These are phyloP conservation scores for Limnephilus marmoratus DNA, from an alignment of 2,888 invertebrate species.

Conservation along the genomic window DNA sequence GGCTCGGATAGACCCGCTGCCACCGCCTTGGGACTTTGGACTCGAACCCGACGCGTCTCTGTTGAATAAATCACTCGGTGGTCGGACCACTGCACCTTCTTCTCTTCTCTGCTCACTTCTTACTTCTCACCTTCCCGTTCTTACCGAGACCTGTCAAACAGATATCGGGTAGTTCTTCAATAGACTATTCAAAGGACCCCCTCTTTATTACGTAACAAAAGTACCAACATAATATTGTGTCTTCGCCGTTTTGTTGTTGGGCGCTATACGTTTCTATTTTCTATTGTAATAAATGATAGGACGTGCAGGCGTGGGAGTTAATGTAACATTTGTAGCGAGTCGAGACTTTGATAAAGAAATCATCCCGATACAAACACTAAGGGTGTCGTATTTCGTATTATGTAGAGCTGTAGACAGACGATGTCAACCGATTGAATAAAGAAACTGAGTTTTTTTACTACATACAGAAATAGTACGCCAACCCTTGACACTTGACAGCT, in stretches of 20 bases:
- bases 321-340: slow-evolving; percentile 11
- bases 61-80: slow-evolving; percentile 62
- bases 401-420: background rate
- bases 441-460: background rate
- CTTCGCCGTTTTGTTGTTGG: slow-evolving; percentile 47
- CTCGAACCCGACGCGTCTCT: slow-evolving; percentile 33
- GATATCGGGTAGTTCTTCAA: slow-evolving; percentile 32
- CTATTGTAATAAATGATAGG: slow-evolving; percentile 25
- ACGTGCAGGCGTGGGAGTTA: slow-evolving; percentile 30
- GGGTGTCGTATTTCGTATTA: slow-evolving; percentile 5
- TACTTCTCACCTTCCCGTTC: slow-evolving; percentile 43
- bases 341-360: background rate
- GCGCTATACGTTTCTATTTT: slow-evolving; percentile 47
- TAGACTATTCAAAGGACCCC: slow-evolving; percentile 36
- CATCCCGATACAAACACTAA: background rate
- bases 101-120: background rate
- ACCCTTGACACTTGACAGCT: background rate
- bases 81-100: slow-evolving; percentile 34
- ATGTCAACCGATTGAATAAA: slow-evolving; percentile 33
- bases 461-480: background rate
- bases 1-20: slow-evolving; percentile 53
- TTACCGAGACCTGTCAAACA: slow-evolving; percentile 32
- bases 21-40: slow-evolving; percentile 54
- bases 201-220: slow-evolving; percentile 43
- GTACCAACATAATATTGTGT: slow-evolving; percentile 49